Evolutionary conservation across 2,888 invertebrate genomes (phyloP), one percentile per base, ranked within the genome.

Genomic region (Campoletis raptor): DNA sequence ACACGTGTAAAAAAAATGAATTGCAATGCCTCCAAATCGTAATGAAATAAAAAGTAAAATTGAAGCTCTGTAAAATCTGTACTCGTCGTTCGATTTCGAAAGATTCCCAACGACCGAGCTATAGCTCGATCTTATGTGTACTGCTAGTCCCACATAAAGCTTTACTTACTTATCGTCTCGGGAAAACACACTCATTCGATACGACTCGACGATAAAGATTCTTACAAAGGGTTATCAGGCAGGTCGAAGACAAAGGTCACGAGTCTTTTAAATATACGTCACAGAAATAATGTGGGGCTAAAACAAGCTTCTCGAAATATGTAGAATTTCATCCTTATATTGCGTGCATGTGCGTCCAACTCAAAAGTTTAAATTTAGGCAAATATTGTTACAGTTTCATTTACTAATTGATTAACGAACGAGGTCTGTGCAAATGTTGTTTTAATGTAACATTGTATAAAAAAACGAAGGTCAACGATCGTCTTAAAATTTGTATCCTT

Each of bases 141-240:
- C 66, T 81, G 81, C 52, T 45, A 30, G 52, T 69, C 40, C 52
- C 6, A 36, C 45, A 12, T 12, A 15, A 73, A 45, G n/a, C 40
- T 37, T 37, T 48, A 18, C 73, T 40, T 7, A 18, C 40, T 81
- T 52, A 81, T 73, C 73, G 52, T 73, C 52, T 24, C 67, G 40
- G 52, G 67, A 72, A 72, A 81, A 48, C 52, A 54, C 42, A 64
- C 52, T 15, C 61, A 80, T 30, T 48, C 52, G 48, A 30, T 21
- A 78, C 67, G 73, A 24, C 18, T 73, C 61, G 64, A 73, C 45
- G 81, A 81, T 81, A 85, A 36, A 80, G 73, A 81, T 86, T 85
- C 87, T 80, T 70, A 78, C 87, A 73, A 83, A 89, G 89, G 90
- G 90, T 91, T 92, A 92, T 92, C 92, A 66, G 79, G 24, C 54